phyloP scores from a whole-genome alignment of 2,888 invertebrate species.

The Salticus scenicus region DNA sequence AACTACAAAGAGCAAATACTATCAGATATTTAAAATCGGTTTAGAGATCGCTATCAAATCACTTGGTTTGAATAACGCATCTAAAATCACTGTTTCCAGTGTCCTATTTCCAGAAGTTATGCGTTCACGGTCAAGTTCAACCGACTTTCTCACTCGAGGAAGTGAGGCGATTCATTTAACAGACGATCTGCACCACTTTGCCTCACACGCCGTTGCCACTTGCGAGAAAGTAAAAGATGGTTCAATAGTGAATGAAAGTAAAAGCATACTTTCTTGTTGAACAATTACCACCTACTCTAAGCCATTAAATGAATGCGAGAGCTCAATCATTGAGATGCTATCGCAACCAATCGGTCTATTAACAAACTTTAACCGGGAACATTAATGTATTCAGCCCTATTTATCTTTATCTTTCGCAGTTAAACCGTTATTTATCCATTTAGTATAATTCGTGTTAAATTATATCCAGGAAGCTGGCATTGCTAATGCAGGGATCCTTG shows the following conservation, averaged over 20 bases:
- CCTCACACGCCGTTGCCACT: neutral
- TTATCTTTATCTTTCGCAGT: neutral
- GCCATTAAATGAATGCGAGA: neutral
- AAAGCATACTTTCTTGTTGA: neutral
- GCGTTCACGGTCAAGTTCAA: constrained; percentile 5
- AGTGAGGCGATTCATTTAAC: constrained; percentile 28
- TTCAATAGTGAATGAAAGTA: neutral
- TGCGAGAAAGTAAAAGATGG: neutral
- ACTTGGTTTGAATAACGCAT: no score
- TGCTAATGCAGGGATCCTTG: no score
- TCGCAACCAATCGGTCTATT: neutral
- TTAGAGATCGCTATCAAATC: no score
- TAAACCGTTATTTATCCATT: neutral
- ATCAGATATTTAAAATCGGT: no score
- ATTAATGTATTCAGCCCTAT: neutral
- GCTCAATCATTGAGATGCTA: constrained; percentile 2
- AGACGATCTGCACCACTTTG: constrained; percentile 34
- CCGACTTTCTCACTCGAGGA: constrained; percentile 6
- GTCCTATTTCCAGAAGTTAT: neutral
- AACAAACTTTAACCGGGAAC: neutral
- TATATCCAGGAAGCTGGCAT: no score
- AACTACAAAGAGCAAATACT: no score
- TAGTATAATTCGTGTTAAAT: neutral
- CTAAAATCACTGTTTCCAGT: neutral
- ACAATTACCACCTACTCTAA: constrained; percentile 10